Conservation (phyloP, 2,888 invertebrate genomes). For the Dynastes tityus region DNA sequence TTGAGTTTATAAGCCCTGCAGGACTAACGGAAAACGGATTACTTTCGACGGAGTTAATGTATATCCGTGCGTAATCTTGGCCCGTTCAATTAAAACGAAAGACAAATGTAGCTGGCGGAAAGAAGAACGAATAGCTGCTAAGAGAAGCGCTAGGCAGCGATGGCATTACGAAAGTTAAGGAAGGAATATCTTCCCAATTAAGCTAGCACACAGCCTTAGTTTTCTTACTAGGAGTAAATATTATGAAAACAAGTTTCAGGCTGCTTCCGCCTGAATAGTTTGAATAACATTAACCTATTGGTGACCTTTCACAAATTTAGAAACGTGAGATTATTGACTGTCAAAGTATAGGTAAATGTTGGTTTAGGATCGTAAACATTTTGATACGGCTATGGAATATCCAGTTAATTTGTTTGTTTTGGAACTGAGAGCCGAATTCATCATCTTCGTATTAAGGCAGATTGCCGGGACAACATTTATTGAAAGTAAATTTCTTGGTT, state of each 20-base stretch:
- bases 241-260: neutral
- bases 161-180: neutral
- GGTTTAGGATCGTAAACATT: conserved; percentile 37
- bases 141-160: neutral
- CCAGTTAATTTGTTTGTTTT: conserved; percentile 37
- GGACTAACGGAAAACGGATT: conserved; percentile 35
- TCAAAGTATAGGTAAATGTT: conserved; percentile 35
- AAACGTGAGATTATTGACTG: conserved; percentile 30
- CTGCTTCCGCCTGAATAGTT: too few species aligned
- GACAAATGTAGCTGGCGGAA: conserved; percentile 17
- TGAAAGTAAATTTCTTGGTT: too few species aligned
- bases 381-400: conserved; percentile 20
- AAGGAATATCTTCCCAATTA: neutral
- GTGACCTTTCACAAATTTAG: neutral
- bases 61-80: conserved; percentile 40
- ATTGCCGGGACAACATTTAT: too few species aligned
- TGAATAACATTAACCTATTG: neutral
- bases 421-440: neutral
- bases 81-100: conserved; percentile 41
- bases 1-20: conserved; percentile 37
- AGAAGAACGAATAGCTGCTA: neutral
- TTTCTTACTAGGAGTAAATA: neutral
- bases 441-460: neutral
- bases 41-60: conserved; percentile 40
- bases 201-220: neutral